These are phyloP conservation scores for Bolinopsis microptera DNA, from an alignment of 37 sponge, comb jelly and placozoan species.

Conservation along the genomic window DNA sequence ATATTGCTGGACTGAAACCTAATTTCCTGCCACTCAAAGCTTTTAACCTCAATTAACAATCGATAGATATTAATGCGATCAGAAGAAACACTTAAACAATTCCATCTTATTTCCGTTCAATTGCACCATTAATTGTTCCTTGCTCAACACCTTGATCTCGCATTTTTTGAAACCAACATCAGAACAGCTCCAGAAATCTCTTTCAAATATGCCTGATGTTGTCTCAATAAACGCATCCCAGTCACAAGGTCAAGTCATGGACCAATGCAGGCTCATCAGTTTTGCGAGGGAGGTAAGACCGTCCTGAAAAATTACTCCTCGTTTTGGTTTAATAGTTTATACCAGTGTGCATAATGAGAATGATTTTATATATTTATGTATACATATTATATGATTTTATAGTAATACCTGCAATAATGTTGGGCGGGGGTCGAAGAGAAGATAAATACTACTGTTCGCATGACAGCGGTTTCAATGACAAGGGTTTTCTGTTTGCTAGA, in stretches of 20 bases:
- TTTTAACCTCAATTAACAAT: background rate
- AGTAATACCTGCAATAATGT: background rate
- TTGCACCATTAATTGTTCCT: too few relatives aligned
- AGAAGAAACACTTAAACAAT: too few relatives aligned
- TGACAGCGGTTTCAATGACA: background rate
- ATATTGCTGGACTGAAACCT: too few relatives aligned
- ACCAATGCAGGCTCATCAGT: background rate
- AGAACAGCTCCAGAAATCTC: too few relatives aligned
- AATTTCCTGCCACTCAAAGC: background rate
- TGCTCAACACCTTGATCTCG: too few relatives aligned
- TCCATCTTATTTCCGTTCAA: too few relatives aligned
- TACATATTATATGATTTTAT: too few relatives aligned
- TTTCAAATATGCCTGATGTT: background rate
- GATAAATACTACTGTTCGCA: background rate
- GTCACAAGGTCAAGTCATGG: background rate
- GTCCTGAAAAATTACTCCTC: background rate
- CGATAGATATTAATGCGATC: too few relatives aligned
- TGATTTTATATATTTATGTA: too few relatives aligned
- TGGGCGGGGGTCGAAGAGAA: background rate
- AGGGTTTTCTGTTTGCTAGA: background rate
- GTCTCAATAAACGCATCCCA: background rate
- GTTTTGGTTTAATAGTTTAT: background rate
- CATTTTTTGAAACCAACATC: too few relatives aligned
- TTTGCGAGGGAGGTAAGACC: background rate
- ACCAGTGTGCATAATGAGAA: background rate